Conservation (phyloP, 2,113 vertebrate genomes). For the Tachycineta bicolor region DNA sequence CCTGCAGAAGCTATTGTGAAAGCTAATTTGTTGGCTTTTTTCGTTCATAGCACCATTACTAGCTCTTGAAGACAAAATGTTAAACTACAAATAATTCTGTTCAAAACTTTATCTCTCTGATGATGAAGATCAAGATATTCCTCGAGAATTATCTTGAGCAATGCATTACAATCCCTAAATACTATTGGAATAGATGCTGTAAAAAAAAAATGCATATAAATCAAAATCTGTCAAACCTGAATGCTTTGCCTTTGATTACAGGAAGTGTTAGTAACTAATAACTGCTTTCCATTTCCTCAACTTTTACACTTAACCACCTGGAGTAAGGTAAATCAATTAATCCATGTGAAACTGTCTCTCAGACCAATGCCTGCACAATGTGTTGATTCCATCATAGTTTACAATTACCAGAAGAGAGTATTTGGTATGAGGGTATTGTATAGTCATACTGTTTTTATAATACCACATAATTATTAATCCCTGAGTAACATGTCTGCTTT, state of each 20-base stretch:
- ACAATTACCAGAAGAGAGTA: neutral
- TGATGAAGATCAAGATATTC: neutral
- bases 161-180: neutral
- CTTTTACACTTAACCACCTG: neutral
- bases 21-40: neutral
- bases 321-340: neutral
- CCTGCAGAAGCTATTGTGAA: neutral
- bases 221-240: neutral
- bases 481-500: neutral
- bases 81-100: neutral
- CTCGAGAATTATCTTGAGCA: neutral
- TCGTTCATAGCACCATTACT: neutral
- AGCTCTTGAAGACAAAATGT: neutral
- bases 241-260: neutral
- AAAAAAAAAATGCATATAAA: neutral
- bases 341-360: neutral
- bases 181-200: neutral
- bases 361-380: neutral
- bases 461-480: neutral
- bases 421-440: neutral
- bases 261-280: neutral
- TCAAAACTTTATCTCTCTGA: neutral
- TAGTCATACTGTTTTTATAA: neutral
- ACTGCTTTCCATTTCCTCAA: neutral
- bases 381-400: neutral